Base-by-base conservation (phyloP, 2,797 vertebrate species). In the Labroides dimidiatus region DNA sequence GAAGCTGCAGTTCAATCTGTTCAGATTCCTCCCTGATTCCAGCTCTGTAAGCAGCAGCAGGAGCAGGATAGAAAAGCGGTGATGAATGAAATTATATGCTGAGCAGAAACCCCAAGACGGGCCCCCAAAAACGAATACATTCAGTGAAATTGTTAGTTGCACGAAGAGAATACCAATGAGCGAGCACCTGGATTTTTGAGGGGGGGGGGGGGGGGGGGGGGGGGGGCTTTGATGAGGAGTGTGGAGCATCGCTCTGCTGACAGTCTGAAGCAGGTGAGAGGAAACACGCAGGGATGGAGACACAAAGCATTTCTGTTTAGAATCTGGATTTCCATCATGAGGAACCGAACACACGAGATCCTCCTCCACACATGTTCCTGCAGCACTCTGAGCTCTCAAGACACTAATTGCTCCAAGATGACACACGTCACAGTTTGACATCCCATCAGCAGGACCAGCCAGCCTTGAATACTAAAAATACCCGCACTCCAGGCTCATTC, bases 401-500 rank as follows among this genome's bases (percentile, higher is more conserved):
- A 39, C 4, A 20, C 14, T 44, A 16, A 67, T 64, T 61, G 15
- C 39, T 47, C 12, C n/a, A 8, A 59, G 13, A 12, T 47, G 62
- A 73, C 53, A 54, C 39, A 16, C 20, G 43, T 48, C 72, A 69
- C 39, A 65, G 56, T 61, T 51, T 49, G 33, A 55, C 71, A 60
- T 24, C 61, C 44, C 48, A 61, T 42, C 58, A 54, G 3, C 3
- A 13, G 16, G 45, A 17, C 36, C 67, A 64, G 43, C 14, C 37
- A 7, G 30, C 47, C n/a, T 19, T 2, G 21, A 59, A 16, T 9
- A 14, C 65, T 49, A 50, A 36, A 52, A 67, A 49, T 41, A 68
- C 69, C 42, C 64, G 57, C 57, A 72, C 13, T 44, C 23, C 8
- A 20, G 11, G 16, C 45, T 27, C 45, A 55, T 48, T 23, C 27